Evolutionary conservation across 2,113 vertebrate species (phyloP), one percentile per base, ranked within the genome.

Genomic region (Carassius auratus): DNA sequence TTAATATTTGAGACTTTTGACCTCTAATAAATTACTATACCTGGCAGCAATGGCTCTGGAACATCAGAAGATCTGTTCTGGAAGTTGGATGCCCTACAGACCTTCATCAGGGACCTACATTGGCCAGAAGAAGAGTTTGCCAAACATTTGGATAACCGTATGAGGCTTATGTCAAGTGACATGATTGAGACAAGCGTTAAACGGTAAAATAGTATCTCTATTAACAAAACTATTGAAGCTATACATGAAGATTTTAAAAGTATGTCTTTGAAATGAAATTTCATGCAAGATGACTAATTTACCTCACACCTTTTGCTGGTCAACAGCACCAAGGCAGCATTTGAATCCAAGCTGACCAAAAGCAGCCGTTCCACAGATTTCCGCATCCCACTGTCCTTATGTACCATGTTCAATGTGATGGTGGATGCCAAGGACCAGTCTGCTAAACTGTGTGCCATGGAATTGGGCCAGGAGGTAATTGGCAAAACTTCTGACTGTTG

Each of bases 381-480:
- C 95, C 96, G 98, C 94, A 97, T 99, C 92, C 97, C 98, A 92
- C 97, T 98, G 89, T 97, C 98, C 93, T 96, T 99, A 96, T 99
- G 98, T 96, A 99, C 98, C 94, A 99, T 99, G 98, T 99, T 98
- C 95, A 99, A 99, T 89, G 98, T 99, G 95, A 99, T 99, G 98
- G 98, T 99, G 91, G 98, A 99, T 90, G 98, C 98, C 95, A 99
- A 99, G 96, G 97, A 98, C 94, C 98, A 99, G 87, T 99, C 98
- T 90, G 97, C 97, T 92, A 99, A 99, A 96, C 95, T 99, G 91
- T 99, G 98, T 91, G 98, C 97, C 84, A 98, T 99, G 97, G 98
- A 99, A 94, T 96, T 99, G 96, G 98, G 98, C 94, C 97, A 98
- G 95, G 98, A 99, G 97, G 98, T 98, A 97, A 96, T 93, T 76